Evolutionary conservation across 1,140 invertebrate species (phyloP), one percentile per base, ranked within the genome.

Genomic region (Drosophila varians): DNA sequence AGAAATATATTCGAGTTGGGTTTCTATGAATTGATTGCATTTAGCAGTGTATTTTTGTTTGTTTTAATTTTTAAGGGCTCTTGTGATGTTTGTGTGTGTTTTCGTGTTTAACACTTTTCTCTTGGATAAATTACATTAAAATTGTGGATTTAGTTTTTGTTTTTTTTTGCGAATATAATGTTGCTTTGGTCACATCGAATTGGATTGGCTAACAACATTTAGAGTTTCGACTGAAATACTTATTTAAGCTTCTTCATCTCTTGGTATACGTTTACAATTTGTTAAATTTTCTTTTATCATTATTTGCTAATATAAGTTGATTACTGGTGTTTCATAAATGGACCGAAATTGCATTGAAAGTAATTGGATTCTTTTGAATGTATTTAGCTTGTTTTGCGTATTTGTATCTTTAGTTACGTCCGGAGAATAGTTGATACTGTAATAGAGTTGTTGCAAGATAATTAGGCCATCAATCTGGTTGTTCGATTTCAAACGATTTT

Each of bases 371-470:
- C 74, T 54, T 56, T 48, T 70, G 47, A 46, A 58, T 60, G 34
- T 61, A 19, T 31, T 65, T 70, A 56, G 64, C 64, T 61, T 51
- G 52, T 51, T 48, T 58, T 68, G 65, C 36, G 23, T 51, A 70
- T 57, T 64, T 18, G 53, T 58, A 48, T 40, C 56, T 72, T 82
- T 87, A 87, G 83, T 87, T 87, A 82, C 82, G 82, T 87, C 82
- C 82, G 82, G 82, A 87, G 82, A 87, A 87, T 87, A 87, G 82
- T 77, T 87, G 83, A 87, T 87, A 87, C 82, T 87, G 82, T 74
- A 87, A 87, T 87, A 87, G 65, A 86, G 82, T 86, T 86, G 76
- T 84, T 86, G 80, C 80, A 84, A 84, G 83, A 84, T 84, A 82
- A 82, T 77, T 86, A 86, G 65, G 72, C 79, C 75, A 84, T 79